phyloP scores from a whole-genome alignment of 2,888 invertebrate species.

The Synanthedon formicaeformis region DNA sequence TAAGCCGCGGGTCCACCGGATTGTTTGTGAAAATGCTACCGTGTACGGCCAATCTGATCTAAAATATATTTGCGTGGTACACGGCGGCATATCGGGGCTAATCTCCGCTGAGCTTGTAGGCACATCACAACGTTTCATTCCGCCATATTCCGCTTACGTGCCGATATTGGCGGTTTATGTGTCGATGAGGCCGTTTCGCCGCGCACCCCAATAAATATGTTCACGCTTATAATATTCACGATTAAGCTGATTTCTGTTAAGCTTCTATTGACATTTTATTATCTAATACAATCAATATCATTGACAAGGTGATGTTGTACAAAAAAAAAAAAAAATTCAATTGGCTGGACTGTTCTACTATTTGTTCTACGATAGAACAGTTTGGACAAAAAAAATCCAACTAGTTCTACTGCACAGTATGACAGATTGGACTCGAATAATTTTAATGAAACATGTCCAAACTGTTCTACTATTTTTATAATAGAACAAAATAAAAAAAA shows the following conservation, averaged over 20 bases:
- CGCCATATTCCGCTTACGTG: slow-evolving; percentile 1
- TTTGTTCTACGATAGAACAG: too few relatives aligned
- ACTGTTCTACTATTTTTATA: too few relatives aligned
- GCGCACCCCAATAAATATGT: background rate
- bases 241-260: background rate
- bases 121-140: slow-evolving; percentile 1
- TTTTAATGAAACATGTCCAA: too few relatives aligned
- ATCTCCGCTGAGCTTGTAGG: slow-evolving; percentile 13
- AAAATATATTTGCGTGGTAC: slow-evolving; percentile 16
- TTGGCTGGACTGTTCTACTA: too few relatives aligned
- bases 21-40: slow-evolving; percentile 11
- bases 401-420: too few relatives aligned
- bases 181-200: background rate
- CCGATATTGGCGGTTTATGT: background rate
- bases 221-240: slow-evolving; percentile 8
- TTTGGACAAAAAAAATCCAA: too few relatives aligned
- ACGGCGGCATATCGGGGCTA: slow-evolving; percentile 11
- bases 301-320: too few relatives aligned
- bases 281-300: too few relatives aligned
- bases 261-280: too few relatives aligned
- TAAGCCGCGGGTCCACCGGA: slow-evolving; percentile 1
- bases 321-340: too few relatives aligned
- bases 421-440: too few relatives aligned
- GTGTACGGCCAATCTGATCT: slow-evolving; percentile 12
- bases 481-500: too few relatives aligned